Evolutionary conservation across 2,888 invertebrate species (phyloP).

Genomic region (Herminia tarsipennalis): DNA sequence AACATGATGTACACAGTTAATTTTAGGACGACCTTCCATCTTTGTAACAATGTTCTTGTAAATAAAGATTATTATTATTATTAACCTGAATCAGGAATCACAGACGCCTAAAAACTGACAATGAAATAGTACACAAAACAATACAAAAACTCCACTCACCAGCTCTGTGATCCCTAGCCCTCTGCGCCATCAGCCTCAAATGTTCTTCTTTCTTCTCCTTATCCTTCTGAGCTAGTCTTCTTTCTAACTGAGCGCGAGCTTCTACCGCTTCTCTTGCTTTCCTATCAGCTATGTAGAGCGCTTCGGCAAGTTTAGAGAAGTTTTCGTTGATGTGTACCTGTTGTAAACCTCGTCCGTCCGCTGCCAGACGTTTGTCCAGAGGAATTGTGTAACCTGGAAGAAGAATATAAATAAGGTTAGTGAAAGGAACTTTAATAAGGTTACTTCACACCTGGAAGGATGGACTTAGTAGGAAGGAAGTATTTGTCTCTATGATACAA

Average conservation of each 20-base stretch:
- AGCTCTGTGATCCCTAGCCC: slow-evolving; percentile 97
- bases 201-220: slow-evolving; percentile 99
- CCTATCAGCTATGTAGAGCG: slow-evolving; percentile 97
- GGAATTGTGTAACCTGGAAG: slow-evolving; percentile 96
- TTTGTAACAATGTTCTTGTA: too few relatives aligned
- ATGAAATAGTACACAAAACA: neutral
- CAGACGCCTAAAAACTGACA: too few relatives aligned
- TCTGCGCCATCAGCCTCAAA: slow-evolving; percentile 95
- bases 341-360: slow-evolving; percentile 98
- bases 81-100: too few relatives aligned
- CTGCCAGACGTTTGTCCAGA: slow-evolving; percentile 98
- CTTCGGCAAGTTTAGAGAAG: slow-evolving; percentile 99
- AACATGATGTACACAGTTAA: too few relatives aligned
- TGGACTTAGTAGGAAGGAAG: too few relatives aligned
- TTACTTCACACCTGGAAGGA: too few relatives aligned
- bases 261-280: slow-evolving; percentile 99
- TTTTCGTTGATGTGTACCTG: slow-evolving; percentile 99
- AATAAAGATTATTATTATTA: too few relatives aligned
- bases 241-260: slow-evolving; percentile 97
- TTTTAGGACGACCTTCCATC: too few relatives aligned
- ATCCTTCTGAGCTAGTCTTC: slow-evolving; percentile 98
- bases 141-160: slow-evolving; percentile 85
- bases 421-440: too few relatives aligned
- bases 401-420: too few relatives aligned
- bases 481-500: too few relatives aligned